Evolutionary conservation across 1,140 invertebrate species (phyloP).

Genomic region (Delia radicum): DNA sequence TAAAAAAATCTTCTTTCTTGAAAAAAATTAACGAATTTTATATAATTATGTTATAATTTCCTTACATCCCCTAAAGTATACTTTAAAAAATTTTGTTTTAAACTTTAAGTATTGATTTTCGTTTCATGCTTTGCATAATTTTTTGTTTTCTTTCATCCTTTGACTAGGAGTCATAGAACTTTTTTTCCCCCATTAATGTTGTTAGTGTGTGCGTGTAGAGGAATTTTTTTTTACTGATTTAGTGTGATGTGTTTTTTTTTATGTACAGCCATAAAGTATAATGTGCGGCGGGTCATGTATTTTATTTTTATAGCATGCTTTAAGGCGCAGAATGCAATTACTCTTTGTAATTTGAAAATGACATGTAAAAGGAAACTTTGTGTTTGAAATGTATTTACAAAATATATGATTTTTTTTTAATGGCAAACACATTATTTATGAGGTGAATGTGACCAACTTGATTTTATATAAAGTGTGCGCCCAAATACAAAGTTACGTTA

Average conservation of each 20-base stretch:
- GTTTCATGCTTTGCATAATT: not conserved
- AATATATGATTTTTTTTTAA: too few relatives aligned
- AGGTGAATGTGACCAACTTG: too few relatives aligned
- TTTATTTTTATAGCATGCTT: not conserved
- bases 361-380: too few relatives aligned
- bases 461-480: too few relatives aligned
- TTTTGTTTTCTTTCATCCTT: not conserved
- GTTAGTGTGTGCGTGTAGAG: not conserved
- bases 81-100: not conserved
- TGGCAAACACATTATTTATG: too few relatives aligned
- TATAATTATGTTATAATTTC: not conserved
- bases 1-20: too few relatives aligned
- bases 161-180: not conserved
- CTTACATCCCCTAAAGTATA: not conserved
- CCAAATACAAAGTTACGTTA: too few relatives aligned
- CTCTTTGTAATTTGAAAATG: not conserved
- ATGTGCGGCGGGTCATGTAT: slow-evolving; percentile 16
- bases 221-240: not conserved
- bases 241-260: not conserved
- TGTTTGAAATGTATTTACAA: too few relatives aligned
- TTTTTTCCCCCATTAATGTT: not conserved
- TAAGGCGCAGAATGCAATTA: slow-evolving; percentile 7
- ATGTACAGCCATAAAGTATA: not conserved
- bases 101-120: not conserved
- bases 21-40: not conserved